phyloP scores from a whole-genome alignment of 2,888 invertebrate species.

The Himalopsyche anomala region DNA sequence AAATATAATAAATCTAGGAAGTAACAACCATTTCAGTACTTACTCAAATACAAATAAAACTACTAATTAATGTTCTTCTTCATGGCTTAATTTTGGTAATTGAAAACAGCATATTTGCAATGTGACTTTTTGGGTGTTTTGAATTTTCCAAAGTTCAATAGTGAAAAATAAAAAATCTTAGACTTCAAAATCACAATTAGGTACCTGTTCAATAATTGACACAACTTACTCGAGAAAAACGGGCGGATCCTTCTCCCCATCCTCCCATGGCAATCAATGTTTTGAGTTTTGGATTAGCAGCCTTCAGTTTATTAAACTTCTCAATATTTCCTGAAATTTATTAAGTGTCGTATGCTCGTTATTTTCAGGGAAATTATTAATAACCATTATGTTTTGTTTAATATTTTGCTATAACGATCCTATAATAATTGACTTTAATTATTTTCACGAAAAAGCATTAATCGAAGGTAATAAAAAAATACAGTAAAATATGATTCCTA shows the following conservation, averaged over 20 bases:
- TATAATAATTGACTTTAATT: neutral
- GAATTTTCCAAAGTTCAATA: too few species aligned
- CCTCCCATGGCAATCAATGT: slow-evolving; percentile 77
- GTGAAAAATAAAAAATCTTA: neutral
- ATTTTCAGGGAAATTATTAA: too few species aligned
- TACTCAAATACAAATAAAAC: neutral
- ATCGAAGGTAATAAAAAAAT: neutral
- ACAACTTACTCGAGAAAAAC: slow-evolving; percentile 70
- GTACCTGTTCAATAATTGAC: neutral
- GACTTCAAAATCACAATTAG: neutral
- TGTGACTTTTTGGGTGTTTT: too few species aligned
- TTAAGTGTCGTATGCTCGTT: neutral
- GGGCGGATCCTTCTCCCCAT: slow-evolving; percentile 76
- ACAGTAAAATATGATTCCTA: neutral
- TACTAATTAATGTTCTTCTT: neutral
- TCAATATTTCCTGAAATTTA: slow-evolving; percentile 69
- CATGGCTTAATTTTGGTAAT: neutral
- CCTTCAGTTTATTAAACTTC: slow-evolving; percentile 71
- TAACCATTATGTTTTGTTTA: neutral
- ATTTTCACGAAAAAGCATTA: neutral
- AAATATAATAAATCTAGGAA: too few species aligned
- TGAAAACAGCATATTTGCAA: neutral
- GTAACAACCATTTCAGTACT: too few species aligned
- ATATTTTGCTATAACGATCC: neutral
- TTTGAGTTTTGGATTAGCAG: slow-evolving; percentile 71